Base-by-base conservation (phyloP, 2,888 invertebrate species). In the Germaria angustata region DNA sequence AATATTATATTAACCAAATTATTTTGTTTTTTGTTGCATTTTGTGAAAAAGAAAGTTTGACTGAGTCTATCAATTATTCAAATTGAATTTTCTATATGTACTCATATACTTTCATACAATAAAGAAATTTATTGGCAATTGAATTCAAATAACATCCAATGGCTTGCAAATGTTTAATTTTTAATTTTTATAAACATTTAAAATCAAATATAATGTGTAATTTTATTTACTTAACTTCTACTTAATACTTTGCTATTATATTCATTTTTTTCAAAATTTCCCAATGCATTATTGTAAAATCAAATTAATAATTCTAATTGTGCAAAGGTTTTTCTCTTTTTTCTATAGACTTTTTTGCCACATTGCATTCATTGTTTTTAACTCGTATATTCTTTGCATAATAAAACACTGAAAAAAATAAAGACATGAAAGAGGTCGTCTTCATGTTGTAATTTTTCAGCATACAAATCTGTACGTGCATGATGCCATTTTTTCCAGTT, bases 401-500 rank as follows among this genome's bases (percentile, higher is more conserved):
- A 41, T 24, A 46, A 53, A 41, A 3, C 28, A 28, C 15, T 20
- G 44, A 39, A 24, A 59, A 49, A 34, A 34, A 28, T 11, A 53
- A 22, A 24, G 11, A 77, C 28, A 53, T 46, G 61, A 77, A 69
- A 77, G 77, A 69, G 77, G 77, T 55, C 69, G 61, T 44, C 51
- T 39, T 77, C 49, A 41, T 61, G 53, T 53, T 61, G 51, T 44
- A 61, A 61, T 63, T n/a, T 57, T 78, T 71, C 41, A 49, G 24
- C 41, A 57, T 28, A 51, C 61, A 44, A 41, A n/a, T 53, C 41
- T 15, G 61, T 78, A 59, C 55, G 44, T 63, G 69, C 78, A 73
- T 34, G 59, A 51, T 73, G 51, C 51, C 34, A 66, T 51, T 63
- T 46, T 66, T 68, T 77, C 44, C 68, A 53, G 61, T 61, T 77